These are phyloP conservation scores for Neotragus pygmaeus DNA, from an alignment of 2,113 vertebrate genomes.

Conservation along the genomic window DNA sequence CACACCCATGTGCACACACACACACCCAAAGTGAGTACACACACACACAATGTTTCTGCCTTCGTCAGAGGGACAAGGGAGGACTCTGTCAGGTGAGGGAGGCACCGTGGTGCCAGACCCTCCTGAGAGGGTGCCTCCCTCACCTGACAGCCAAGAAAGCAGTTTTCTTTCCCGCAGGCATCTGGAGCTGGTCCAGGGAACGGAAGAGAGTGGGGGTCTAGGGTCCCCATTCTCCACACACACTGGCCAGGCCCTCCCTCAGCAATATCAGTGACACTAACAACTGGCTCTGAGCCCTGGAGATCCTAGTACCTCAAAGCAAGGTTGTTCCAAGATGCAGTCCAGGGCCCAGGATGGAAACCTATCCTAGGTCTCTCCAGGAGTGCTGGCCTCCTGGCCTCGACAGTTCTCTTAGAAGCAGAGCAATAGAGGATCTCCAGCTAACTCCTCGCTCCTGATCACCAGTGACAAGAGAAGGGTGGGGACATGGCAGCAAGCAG, in stretches of 20 bases:
- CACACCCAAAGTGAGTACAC: not conserved
- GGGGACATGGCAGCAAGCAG: not conserved
- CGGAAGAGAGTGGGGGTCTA: not conserved
- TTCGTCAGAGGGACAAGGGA: not conserved
- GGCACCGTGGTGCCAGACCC: too few relatives aligned
- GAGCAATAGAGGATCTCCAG: not conserved
- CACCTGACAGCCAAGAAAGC: not conserved
- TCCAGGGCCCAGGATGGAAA: not conserved
- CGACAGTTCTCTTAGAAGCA: not conserved
- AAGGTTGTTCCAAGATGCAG: not conserved
- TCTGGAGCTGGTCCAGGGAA: not conserved
- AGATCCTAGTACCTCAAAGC: not conserved
- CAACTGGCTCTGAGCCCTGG: not conserved
- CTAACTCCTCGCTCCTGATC: not conserved
- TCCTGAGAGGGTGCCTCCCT: not conserved
- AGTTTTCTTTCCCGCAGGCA: not conserved
- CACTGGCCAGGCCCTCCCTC: not conserved
- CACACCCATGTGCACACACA: not conserved
- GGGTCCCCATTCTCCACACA: not conserved
- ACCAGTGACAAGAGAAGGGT: not conserved
- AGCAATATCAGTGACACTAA: not conserved
- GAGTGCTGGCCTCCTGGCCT: not conserved
- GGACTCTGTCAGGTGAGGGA: not conserved
- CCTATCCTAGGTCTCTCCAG: not conserved
- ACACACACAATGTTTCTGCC: not conserved